Conservation (phyloP, 2,888 invertebrate genomes). For the Zygothrica quintamaculata region DNA sequence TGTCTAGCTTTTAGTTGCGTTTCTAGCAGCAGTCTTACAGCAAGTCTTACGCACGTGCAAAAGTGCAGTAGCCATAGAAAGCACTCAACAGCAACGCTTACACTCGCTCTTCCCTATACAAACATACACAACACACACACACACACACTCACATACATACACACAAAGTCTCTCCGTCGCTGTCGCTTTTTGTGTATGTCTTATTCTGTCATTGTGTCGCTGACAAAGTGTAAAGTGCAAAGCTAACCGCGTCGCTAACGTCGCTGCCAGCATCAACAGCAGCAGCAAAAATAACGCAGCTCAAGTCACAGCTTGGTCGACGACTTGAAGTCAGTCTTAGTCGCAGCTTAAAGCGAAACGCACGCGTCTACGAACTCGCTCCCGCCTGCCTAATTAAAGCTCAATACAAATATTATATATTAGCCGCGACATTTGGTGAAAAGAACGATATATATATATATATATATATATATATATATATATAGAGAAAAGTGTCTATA, state of each 20-base stretch:
- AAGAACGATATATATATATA: background rate
- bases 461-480: too few relatives aligned
- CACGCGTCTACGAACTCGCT: conserved; percentile 68
- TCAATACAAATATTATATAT: background rate
- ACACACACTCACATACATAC: background rate
- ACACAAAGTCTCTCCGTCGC: conserved; percentile 1
- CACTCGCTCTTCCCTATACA: conserved; percentile 20
- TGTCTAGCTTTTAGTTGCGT: conserved; percentile 57
- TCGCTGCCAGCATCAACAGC: conserved; percentile 26
- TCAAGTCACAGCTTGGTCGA: conserved; percentile 50
- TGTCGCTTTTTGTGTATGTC: too few relatives aligned
- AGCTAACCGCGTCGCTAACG: conserved; percentile 60
- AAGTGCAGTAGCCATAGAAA: conserved; percentile 55
- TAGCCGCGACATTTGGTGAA: conserved; percentile 37
- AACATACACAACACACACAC: too few relatives aligned
- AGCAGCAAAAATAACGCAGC: conserved; percentile 30
- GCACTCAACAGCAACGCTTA: conserved; percentile 19
- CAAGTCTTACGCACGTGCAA: conserved; percentile 63
- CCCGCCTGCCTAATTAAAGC: conserved; percentile 20
- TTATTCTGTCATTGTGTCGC: conserved; percentile 11
- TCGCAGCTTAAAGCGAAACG: conserved; percentile 77
- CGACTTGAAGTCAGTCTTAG: conserved; percentile 76
- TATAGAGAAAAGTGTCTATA: conserved; percentile 39
- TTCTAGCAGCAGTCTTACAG: conserved; percentile 46
- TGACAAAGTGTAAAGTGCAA: conserved; percentile 82